Evolutionary conservation across 2,797 vertebrate genomes (phyloP), one percentile per base, ranked within the genome.

Genomic region (Cottoperca gobio): DNA sequence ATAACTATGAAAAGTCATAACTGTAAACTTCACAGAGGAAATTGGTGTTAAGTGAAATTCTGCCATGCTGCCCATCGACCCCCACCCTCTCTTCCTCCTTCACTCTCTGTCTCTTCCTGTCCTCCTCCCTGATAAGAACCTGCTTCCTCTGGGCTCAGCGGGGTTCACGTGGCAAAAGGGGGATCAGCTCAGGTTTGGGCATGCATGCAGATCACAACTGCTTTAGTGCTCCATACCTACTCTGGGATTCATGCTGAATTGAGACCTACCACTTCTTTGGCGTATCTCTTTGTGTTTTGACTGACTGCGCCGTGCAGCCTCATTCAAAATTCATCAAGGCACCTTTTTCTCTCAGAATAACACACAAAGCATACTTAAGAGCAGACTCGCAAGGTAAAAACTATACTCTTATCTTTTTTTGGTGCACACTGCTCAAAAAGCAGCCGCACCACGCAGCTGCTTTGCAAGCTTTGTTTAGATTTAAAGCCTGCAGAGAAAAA

Each of bases 241-340:
- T 55, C 57, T 68, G 87, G 76, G 80, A 86, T 68, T 85, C 66
- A 53, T 8, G 45, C 67, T 48, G 75, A 78, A 83, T 57, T 42
- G 58, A 89, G 78, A 71, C 66, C 73, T 63, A 64, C 26, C 63
- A 50, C 61, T 74, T 83, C 67, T 77, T 70, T 61, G 54, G 39
- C 7, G 7, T 77, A 67, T 69, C 81, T 81, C 67, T 39, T 3
- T 71, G 76, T 79, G 81, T 85, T 84, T 77, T 79, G 79, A 84
- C 83, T 63, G 83, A 83, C 79, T 71, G 79, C 85, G 71, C 43
- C 8, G 69, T 7, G 50, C 45, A 2, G 82, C 72, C 81, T 90
- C 86, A 90, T 91, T 80, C 67, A 92, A 84, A 89, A 89, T 90
- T 86, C 85, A 92, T 89, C 75, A 88, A 86, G 83, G 78, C 24